Base-by-base conservation (phyloP, 2,888 invertebrate species). In the Osedax frankpressi region DNA sequence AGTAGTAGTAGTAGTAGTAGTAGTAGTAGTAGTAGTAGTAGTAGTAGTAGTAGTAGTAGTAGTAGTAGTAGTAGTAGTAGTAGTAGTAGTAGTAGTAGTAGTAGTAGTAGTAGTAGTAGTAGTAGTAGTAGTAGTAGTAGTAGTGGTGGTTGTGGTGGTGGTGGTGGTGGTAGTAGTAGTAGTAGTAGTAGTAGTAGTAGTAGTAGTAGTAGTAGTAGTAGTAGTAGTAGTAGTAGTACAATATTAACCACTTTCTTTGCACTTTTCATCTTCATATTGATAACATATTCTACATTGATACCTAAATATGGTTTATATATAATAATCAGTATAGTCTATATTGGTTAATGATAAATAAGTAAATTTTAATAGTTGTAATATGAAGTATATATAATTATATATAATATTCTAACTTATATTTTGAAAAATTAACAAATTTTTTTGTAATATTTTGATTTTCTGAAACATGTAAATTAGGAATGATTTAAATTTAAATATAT, bases 1-100 rank as follows among this genome's bases (percentile, higher is more conserved):
- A 65, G 65, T 24, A 65, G 65, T 24, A 65, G 65, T 24, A 65
- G 65, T 24, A 65, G 65, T 24, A 65, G 65, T 24, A 65, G 65
- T 24, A 65, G 65, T 24, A 65, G 65, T 24, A 65, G 65, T 24
- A 65, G 65, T 24, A 65, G 65, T 24, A 65, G 65, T 24, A 65
- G 65, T 24, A 65, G 65, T 24, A 65, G 65, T 24, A 65, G 65
- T 24, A 65, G 65, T 24, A 65, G 65, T 24, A 65, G 65, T 24
- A 65, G 65, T 24, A 65, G 65, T 24, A 65, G 65, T 24, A 65
- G 65, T 24, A 65, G 65, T 24, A 65, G 65, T 24, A 65, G 65
- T 24, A 65, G 65, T 24, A 65, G 65, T 24, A 65, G 65, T 24
- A 65, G 65, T 24, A 65, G 65, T 24, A 65, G 65, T 24, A 65